phyloP scores from a whole-genome alignment of 2,797 vertebrate species.

The Propithecus perrieri region DNA sequence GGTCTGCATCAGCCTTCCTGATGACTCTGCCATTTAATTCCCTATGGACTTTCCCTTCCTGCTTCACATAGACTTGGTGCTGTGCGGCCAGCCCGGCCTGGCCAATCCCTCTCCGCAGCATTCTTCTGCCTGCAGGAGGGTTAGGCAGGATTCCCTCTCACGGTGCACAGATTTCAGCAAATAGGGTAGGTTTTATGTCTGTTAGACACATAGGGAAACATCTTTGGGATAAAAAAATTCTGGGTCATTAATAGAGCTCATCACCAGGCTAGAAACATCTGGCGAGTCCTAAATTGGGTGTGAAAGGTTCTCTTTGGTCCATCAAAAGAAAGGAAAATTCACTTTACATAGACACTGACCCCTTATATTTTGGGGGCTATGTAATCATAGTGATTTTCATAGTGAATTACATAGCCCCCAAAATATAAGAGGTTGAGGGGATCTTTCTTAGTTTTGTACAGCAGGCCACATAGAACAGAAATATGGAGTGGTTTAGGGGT shows the following conservation, averaged over 20 bases:
- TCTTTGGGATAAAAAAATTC: background rate
- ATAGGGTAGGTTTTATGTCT: background rate
- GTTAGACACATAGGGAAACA: background rate
- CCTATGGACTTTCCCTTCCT: fast-evolving
- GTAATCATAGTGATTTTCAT: background rate
- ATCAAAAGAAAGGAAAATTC: background rate
- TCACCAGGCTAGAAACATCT: background rate
- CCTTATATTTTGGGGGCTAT: background rate
- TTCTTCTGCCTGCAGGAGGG: no score
- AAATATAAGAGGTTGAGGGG: background rate
- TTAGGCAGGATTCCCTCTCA: background rate
- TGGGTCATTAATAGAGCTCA: background rate
- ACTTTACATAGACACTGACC: no score
- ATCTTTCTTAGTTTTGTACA: background rate
- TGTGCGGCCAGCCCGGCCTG: background rate
- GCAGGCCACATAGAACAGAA: background rate
- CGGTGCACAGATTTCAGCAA: background rate
- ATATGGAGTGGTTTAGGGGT: background rate
- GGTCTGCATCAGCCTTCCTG: background rate
- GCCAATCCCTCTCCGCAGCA: no score
- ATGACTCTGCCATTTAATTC: fast-evolving
- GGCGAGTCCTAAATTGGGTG: background rate
- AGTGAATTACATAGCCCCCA: no score
- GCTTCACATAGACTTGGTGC: background rate
- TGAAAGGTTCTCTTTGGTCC: background rate